Percentiles rank a stretch among this genome's conserved stretches.
These are phyloP conservation scores for Aeoliscus strigatus DNA, from an alignment of 2,797 vertebrate genomes.

Conservation along the genomic window DNA sequence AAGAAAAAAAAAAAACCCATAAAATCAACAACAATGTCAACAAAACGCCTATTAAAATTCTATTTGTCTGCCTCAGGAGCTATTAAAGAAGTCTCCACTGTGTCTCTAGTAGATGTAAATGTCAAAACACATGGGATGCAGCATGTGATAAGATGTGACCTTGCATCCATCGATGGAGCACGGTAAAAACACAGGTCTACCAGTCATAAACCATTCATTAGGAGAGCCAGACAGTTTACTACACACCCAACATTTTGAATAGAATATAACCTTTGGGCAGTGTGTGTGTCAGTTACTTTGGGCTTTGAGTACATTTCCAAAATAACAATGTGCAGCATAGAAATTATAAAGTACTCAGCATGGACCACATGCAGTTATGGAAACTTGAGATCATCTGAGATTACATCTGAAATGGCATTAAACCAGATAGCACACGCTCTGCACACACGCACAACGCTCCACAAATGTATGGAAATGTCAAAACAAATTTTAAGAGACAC, in stretches of 20 bases:
- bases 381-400: slow-evolving; percentile 73
- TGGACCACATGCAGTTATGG: slow-evolving; percentile 81
- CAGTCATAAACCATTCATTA: slow-evolving; percentile 77
- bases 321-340: slow-evolving; percentile 80
- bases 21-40: slow-evolving; percentile 36
- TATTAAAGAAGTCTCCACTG: slow-evolving; percentile 6
- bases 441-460: slow-evolving; percentile 53
- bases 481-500: slow-evolving; percentile 69
- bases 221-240: slow-evolving; percentile 80
- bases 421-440: slow-evolving; percentile 59
- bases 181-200: slow-evolving; percentile 70
- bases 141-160: slow-evolving; percentile 55
- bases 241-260: slow-evolving; percentile 81
- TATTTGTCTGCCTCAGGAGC: slow-evolving; percentile 1
- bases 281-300: slow-evolving; percentile 73
- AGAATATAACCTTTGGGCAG: slow-evolving; percentile 81
- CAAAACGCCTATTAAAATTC: slow-evolving; percentile 6
- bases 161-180: slow-evolving; percentile 56
- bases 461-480: slow-evolving; percentile 66
- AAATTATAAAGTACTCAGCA: slow-evolving; percentile 81
- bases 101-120: slow-evolving; percentile 23
- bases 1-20: slow-evolving; percentile 32
- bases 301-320: slow-evolving; percentile 78
- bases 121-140: slow-evolving; percentile 34
- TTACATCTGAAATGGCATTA: slow-evolving; percentile 70